These are phyloP conservation scores for Eilema caniola DNA, from an alignment of 2,888 invertebrate species.

Conservation along the genomic window DNA sequence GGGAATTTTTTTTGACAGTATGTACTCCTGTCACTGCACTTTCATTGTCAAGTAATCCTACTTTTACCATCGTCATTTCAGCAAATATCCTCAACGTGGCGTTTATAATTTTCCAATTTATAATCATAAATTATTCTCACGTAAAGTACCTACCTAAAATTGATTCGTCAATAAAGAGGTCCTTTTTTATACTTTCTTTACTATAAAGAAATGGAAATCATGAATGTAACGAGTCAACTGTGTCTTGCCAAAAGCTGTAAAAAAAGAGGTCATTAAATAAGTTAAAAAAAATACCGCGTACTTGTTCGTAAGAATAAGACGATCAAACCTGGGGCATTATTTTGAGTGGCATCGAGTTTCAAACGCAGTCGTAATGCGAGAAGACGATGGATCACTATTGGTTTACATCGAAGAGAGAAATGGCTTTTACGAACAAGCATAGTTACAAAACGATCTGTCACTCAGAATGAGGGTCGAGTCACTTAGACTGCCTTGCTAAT, in stretches of 20 bases:
- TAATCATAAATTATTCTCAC: not conserved
- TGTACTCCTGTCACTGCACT: no score
- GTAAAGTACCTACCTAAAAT: not conserved
- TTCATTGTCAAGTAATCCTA: not conserved
- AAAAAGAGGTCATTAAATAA: slow-evolving; percentile 6
- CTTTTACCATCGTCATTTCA: not conserved
- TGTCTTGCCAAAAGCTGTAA: not conserved
- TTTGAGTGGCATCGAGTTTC: no score
- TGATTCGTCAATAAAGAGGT: not conserved
- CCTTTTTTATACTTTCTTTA: not conserved
- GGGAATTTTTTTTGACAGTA: no score
- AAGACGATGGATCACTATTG: no score
- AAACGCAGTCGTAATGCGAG: no score
- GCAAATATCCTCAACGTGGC: not conserved
- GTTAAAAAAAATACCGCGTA: not conserved
- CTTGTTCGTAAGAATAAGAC: not conserved
- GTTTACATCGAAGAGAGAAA: no score
- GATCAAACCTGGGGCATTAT: not conserved
- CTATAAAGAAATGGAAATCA: not conserved
- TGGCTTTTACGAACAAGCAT: no score
- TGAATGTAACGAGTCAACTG: not conserved
- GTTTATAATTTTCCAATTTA: not conserved
- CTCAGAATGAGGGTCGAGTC: no score
- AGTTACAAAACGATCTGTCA: no score
- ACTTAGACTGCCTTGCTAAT: not conserved